Evolutionary conservation across 2,888 invertebrate species (phyloP).

Genomic region (Dryadula phaetusa): DNA sequence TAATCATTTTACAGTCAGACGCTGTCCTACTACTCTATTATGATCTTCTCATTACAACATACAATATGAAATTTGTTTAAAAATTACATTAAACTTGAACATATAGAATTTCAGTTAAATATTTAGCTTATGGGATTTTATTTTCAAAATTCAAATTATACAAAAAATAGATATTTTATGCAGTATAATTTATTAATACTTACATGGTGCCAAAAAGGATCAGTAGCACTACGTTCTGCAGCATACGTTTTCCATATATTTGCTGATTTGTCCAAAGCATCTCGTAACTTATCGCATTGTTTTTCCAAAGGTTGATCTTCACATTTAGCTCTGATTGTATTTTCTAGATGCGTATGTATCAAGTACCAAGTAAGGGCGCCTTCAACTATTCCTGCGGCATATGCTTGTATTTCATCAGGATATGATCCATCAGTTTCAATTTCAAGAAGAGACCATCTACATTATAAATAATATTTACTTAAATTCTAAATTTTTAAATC

Average conservation of each 20-base stretch:
- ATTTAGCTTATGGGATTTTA: neutral
- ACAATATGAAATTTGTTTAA: no score
- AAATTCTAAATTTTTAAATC: neutral
- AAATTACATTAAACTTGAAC: no score
- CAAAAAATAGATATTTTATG: neutral
- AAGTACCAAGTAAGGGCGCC: conserved; percentile 92
- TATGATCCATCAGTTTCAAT: conserved; percentile 90
- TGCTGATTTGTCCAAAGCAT: conserved; percentile 86
- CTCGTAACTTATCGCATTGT: conserved; percentile 87
- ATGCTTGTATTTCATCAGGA: conserved; percentile 92
- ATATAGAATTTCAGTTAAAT: no score
- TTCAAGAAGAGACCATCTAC: conserved; percentile 92
- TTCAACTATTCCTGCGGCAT: conserved; percentile 93
- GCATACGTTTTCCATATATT: conserved; percentile 86
- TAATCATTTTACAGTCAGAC: no score
- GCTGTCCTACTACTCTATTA: no score
- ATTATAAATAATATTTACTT: conserved; percentile 42
- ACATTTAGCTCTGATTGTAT: conserved; percentile 84
- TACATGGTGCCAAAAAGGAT: conserved; percentile 94
- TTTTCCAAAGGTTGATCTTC: conserved; percentile 74
- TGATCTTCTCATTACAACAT: no score
- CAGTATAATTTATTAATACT: neutral
- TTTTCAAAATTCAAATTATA: neutral
- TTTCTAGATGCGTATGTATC: conserved; percentile 91
- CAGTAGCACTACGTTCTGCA: conserved; percentile 65